phyloP scores from a whole-genome alignment of 2,797 vertebrate species.

The Neosalanx taihuensis region DNA sequence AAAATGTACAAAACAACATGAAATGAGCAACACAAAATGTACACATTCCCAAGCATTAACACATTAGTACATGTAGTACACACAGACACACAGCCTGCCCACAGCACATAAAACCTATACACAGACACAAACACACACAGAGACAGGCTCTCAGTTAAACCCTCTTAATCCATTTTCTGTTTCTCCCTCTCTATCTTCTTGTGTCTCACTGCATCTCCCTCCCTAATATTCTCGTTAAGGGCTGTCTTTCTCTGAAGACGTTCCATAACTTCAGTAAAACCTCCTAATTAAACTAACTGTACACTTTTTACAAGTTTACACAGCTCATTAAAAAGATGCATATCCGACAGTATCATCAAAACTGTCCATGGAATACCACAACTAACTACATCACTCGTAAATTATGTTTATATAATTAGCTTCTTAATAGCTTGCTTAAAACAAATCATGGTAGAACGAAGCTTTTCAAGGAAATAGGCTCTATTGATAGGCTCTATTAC shows the following conservation, averaged over 20 bases:
- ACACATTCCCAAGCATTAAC: not conserved
- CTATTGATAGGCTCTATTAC: slow-evolving; percentile 53
- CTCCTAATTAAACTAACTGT: too few relatives aligned
- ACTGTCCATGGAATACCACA: not conserved
- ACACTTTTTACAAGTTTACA: too few relatives aligned
- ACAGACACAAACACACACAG: not conserved
- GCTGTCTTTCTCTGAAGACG: not conserved
- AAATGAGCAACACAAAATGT: not conserved
- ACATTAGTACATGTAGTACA: not conserved
- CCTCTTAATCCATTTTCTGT: too few relatives aligned
- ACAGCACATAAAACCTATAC: not conserved
- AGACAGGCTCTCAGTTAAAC: slow-evolving; percentile 29
- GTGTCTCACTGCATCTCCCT: not conserved
- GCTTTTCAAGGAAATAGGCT: slow-evolving; percentile 45
- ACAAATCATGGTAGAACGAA: slow-evolving; percentile 11
- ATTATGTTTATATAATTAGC: not conserved
- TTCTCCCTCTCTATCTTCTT: not conserved
- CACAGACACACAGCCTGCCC: not conserved
- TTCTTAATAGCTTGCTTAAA: not conserved
- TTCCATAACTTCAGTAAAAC: too few relatives aligned
- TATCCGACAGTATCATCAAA: not conserved
- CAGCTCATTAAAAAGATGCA: not conserved
- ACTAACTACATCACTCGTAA: not conserved
- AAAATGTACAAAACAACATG: not conserved
- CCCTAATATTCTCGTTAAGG: not conserved